Percentiles rank a stretch among this genome's conserved stretches.
These are phyloP conservation scores for Aratinga solstitialis DNA, from an alignment of 2,797 vertebrate genomes.

Conservation along the genomic window DNA sequence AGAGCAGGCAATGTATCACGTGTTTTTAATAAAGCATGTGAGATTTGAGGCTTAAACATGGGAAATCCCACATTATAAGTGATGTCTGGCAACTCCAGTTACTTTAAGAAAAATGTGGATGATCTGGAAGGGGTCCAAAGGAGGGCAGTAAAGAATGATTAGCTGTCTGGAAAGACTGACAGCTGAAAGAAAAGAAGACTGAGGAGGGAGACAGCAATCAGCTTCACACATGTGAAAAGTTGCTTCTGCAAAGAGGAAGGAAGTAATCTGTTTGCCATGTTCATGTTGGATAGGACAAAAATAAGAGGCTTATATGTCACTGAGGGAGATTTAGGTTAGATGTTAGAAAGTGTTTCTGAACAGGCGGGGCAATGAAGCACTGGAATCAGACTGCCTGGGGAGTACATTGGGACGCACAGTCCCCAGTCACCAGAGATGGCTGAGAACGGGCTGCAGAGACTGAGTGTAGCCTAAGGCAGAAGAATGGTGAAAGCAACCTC, in stretches of 20 bases:
- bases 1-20: not conserved
- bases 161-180: not conserved
- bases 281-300: not conserved
- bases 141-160: not conserved
- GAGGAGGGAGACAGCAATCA: not conserved
- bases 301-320: not conserved
- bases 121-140: not conserved
- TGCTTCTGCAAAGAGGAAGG: not conserved
- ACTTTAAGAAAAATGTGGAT: not conserved
- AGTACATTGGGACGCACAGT: accelerated
- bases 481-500: not conserved
- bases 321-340: not conserved
- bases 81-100: not conserved
- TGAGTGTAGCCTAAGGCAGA: not conserved
- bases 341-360: not conserved
- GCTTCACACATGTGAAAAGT: not conserved
- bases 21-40: conserved; percentile 23
- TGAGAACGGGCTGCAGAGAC: not conserved
- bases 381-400: not conserved
- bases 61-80: not conserved
- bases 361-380: not conserved
- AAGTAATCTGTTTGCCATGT: not conserved
- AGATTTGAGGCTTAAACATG: conserved; percentile 9
- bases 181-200: not conserved
- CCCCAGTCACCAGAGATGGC: not conserved